Evolutionary conservation across 2,113 vertebrate genomes (phyloP).

Genomic region (Silurus glanis): DNA sequence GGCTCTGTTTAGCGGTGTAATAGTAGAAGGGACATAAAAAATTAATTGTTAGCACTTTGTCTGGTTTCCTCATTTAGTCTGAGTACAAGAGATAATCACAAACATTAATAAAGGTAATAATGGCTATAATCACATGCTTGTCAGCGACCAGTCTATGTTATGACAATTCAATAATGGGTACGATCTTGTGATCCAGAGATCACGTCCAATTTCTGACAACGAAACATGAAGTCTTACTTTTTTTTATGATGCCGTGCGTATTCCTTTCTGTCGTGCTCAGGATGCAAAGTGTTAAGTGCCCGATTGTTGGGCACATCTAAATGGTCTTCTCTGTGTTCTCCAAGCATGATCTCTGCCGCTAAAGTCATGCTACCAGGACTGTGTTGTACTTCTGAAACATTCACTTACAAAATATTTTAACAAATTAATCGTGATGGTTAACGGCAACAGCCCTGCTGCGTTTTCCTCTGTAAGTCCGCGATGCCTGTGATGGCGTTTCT

Average conservation of each 20-base stretch:
- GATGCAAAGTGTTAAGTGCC: constrained; percentile 49
- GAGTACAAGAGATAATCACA: neutral
- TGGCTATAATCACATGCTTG: neutral
- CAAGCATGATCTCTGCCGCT: constrained; percentile 33
- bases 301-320: constrained; percentile 45
- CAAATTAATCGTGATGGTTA: constrained; percentile 10
- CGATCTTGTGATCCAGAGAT: neutral
- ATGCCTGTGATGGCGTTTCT: constrained; percentile 12
- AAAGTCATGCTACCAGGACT: neutral
- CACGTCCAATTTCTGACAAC: neutral
- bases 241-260: constrained; percentile 32
- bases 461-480: constrained; percentile 46
- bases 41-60: constrained; percentile 26
- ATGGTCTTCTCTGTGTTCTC: constrained; percentile 32
- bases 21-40: neutral
- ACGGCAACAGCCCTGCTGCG: constrained; percentile 14
- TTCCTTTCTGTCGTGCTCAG: constrained; percentile 51
- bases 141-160: neutral
- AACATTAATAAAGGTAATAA: neutral
- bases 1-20: neutral
- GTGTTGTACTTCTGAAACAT: constrained; percentile 10
- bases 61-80: constrained; percentile 25
- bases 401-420: neutral
- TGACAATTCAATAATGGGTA: neutral
- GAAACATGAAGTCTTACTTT: constrained; percentile 59